Percentiles rank a stretch among this genome's conserved stretches.
Evolutionary conservation across 1,140 invertebrate genomes (phyloP).

Genomic region (Vollenhovia emeryi): DNA sequence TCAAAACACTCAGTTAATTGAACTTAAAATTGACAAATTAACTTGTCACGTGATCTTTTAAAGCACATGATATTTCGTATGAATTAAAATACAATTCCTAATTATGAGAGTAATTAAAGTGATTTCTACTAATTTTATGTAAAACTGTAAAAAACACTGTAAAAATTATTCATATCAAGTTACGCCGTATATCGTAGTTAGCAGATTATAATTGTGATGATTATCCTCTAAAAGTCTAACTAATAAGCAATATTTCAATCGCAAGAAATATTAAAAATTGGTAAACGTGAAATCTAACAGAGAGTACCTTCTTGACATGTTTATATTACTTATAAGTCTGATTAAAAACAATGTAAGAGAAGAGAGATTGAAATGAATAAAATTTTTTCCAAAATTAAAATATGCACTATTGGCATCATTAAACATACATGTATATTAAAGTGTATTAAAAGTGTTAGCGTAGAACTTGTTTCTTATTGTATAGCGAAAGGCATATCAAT

Average conservation of each 20-base stretch:
- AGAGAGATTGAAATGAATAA: not conserved
- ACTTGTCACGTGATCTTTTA: not conserved
- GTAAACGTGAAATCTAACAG: not conserved
- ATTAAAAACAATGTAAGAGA: not conserved
- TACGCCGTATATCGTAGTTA: not conserved
- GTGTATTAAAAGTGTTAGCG: conserved; percentile 20
- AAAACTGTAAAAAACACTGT: not conserved
- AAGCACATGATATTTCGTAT: not conserved
- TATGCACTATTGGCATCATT: conserved; percentile 2
- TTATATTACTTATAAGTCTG: conserved; percentile 2
- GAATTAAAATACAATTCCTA: not conserved
- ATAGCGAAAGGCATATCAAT: conserved; percentile 49
- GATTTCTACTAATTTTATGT: not conserved
- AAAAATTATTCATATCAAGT: conserved; percentile 37
- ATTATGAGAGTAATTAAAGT: not conserved
- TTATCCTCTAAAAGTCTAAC: not conserved
- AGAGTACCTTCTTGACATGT: not conserved
- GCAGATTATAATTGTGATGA: not conserved
- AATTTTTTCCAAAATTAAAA: not conserved
- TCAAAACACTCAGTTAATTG: conserved; percentile 23
- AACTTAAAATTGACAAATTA: not conserved
- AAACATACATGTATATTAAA: conserved; percentile 20
- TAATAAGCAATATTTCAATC: not conserved
- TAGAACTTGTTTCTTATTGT: conserved; percentile 35
- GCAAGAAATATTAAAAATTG: not conserved